Evolutionary conservation across 2,113 vertebrate genomes (phyloP).

Genomic region (Turdus rufiventris): DNA sequence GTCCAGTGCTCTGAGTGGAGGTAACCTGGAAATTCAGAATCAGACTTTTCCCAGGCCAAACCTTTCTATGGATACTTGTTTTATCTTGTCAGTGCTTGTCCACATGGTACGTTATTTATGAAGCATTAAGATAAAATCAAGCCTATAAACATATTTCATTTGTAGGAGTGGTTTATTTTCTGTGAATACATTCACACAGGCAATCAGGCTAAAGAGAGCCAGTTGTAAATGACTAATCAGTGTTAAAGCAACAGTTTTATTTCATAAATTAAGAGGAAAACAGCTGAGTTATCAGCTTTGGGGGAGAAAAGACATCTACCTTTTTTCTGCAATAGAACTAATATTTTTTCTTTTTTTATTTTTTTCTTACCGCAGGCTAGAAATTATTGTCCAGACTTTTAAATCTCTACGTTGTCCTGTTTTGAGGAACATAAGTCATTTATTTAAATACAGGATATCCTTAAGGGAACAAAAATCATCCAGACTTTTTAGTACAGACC

Average conservation of each 20-base stretch:
- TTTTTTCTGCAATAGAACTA: not conserved
- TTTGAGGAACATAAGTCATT: not conserved
- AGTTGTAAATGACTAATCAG: not conserved
- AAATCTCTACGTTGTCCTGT: not conserved
- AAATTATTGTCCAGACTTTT: not conserved
- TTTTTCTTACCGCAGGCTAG: not conserved
- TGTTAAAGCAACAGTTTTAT: not conserved
- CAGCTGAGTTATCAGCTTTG: not conserved
- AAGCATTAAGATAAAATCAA: constrained; percentile 56
- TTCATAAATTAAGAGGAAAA: not conserved
- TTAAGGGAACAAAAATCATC: not conserved
- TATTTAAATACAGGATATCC: not conserved
- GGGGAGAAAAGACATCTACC: not conserved
- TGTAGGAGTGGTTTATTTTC: constrained; percentile 26
- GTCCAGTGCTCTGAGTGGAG: not conserved
- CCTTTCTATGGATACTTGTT: constrained; percentile 11
- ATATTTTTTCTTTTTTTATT: not conserved
- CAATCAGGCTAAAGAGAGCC: not conserved
- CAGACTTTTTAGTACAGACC: not conserved
- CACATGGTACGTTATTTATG: not conserved
- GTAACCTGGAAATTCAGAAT: constrained; percentile 2
- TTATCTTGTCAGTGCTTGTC: constrained; percentile 48
- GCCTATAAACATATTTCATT: constrained; percentile 9
- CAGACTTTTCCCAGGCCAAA: constrained; percentile 38
- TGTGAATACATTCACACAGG: not conserved